A percentile compares a stretch with the other conserved stretches of the same genome.
Evolutionary conservation across 2,113 vertebrate genomes (phyloP).

Genomic region (Picathartes gymnocephalus): DNA sequence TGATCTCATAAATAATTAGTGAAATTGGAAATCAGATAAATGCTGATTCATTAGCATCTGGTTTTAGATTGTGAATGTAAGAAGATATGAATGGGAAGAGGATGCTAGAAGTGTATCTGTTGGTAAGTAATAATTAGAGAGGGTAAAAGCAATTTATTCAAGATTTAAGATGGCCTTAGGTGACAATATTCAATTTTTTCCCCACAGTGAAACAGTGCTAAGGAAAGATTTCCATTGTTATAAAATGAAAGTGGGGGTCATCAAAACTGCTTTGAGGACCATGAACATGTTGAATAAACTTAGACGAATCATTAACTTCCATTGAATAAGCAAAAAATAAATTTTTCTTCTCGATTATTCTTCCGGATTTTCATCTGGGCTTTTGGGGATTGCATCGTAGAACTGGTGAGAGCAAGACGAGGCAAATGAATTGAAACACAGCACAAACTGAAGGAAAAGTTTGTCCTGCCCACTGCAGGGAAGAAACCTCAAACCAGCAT

Average conservation of each 20-base stretch:
- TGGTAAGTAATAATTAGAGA: neutral
- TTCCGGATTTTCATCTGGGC: neutral
- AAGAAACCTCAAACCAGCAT: neutral
- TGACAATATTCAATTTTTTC: neutral
- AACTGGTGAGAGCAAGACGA: neutral
- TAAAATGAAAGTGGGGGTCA: neutral
- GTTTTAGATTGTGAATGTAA: neutral
- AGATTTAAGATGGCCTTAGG: neutral
- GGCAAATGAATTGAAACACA: neutral
- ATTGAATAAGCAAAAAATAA: neutral
- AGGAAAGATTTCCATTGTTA: neutral
- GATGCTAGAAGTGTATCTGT: neutral
- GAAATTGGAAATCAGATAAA: neutral
- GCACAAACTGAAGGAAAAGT: neutral
- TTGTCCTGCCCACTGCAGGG: neutral
- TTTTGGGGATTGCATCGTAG: rapidly evolving
- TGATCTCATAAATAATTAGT: neutral
- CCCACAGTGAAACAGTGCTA: neutral
- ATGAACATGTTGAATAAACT: neutral
- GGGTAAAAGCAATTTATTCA: neutral
- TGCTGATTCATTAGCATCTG: neutral
- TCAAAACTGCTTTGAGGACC: neutral
- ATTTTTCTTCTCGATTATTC: neutral
- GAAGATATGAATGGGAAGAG: neutral
- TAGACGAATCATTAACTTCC: neutral